Base-by-base conservation (phyloP, 2,888 invertebrate genomes). In the Ptilodon capucinus region DNA sequence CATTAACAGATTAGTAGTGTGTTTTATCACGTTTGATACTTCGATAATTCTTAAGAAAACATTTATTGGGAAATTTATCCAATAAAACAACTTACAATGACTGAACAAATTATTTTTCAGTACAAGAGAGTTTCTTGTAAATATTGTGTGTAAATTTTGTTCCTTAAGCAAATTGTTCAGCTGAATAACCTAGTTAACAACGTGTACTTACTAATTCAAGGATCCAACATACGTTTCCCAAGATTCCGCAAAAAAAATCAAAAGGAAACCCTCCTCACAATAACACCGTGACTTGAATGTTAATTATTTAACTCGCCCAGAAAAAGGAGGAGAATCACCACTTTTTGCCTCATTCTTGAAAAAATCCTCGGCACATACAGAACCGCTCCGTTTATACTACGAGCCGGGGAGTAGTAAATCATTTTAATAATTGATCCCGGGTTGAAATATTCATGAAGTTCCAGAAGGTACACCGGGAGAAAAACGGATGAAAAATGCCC, bases 341-440 rank as follows among this genome's bases (percentile, higher is more conserved):
- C 55, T 62, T 51, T 57, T 62, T 48, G 56, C 60, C 58, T 46
- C 57, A 57, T 66, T 67, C 60, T 64, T 67, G 70, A 64, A 60
- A 74, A 71, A 79, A 76, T 62, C 65, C 40, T 69, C 68, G 65
- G 67, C 68, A 71, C 60, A 75, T 74, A 74, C 73, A 74, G 66
- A 61, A 57, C 63, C 67, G 60, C 66, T 71, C 63, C 74, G 75
- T 79, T 80, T 74, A 73, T 70, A 73, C 72, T 65, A 67, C 68
- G 64, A 70, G 57, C 72, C 69, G 57, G 71, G 67, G 73, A 76
- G 82, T 76, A 83, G 85, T 90, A 90, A 89, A 90, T 90, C 88
- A 90, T 90, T 86, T 90, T 87, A 90, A 91, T 91, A 91, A 90
- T 89, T 89, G 86, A 91, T 89, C 84, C 75, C 64, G 73, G 14